Base-by-base conservation (phyloP, 2,797 vertebrate species). In the Neosilurus hyrtlii region DNA sequence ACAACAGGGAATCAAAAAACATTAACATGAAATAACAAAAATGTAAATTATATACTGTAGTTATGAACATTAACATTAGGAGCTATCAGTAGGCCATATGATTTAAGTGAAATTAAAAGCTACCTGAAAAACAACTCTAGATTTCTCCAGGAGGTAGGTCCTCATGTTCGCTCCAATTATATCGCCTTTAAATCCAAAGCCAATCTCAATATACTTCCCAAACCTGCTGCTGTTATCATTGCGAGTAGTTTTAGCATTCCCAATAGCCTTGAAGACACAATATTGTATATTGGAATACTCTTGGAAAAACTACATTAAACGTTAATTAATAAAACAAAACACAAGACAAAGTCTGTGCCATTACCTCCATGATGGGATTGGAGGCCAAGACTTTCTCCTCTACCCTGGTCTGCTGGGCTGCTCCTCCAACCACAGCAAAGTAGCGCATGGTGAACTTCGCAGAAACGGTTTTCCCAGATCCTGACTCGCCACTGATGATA, bases 141-240 rank as follows among this genome's bases (percentile, higher is more conserved):
- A 95, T 89, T 96, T 96, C 90, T 96, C 95, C 91, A 96, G 82
- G 49, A 96, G 90, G 81, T 95, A 95, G 0, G 94, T 96, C 88
- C 92, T 95, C 94, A 96, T 94, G 83, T 94, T 94, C 4, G 94
- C 94, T 4, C 94, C 93, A 0, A 93, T 93, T 80, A 96, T 95
- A 67, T 87, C 93, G 4, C 94, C 91, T 8, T 89, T 90, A 16
- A 80, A 86, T 77, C 92, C 95, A 84, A 96, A 96, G 76, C 93
- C 90, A 0, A 95, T 95, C 89, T 96, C 93, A 0, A 95, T 94
- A 86, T 96, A 96, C 89, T 96, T 96, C 65, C 95, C 95, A 79
- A 96, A 96, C 61, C 93, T 87, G 84, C 95, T 97, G 52, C 95
- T 96, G 92, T 96, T 96, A 90, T 95, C 95, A 16, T 96, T 96